phyloP scores from a whole-genome alignment of 2,113 vertebrate species.

The Cochlearius cochlearius region DNA sequence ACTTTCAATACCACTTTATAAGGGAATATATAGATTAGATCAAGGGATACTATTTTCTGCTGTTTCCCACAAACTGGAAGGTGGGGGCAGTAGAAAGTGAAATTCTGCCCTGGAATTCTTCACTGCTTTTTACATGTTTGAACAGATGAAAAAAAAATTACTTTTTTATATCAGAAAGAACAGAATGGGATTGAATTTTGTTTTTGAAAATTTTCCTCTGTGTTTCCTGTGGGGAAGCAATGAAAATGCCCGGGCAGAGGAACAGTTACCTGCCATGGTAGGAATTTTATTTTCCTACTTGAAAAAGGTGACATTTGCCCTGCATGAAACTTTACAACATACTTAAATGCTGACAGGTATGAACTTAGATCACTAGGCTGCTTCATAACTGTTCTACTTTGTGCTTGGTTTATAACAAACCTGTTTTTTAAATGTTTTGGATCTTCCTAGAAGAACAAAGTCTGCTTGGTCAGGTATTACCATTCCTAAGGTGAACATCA shows the following conservation, averaged over 20 bases:
- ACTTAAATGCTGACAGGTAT: background rate
- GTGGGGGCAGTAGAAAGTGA: background rate
- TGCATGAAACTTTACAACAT: background rate
- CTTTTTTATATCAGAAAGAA: background rate
- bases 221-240: background rate
- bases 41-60: constrained; percentile 44
- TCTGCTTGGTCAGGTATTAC: background rate
- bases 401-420: background rate
- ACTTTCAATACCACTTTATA: constrained; percentile 39
- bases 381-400: background rate
- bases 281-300: background rate
- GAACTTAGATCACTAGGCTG: background rate
- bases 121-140: background rate
- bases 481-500: background rate
- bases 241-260: background rate
- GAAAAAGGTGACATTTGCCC: background rate
- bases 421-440: background rate
- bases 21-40: constrained; percentile 35
- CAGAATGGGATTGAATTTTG: background rate
- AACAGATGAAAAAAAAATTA: background rate
- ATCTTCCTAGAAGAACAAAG: background rate
- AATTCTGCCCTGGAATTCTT: constrained; percentile 2
- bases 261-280: background rate
- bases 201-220: background rate
- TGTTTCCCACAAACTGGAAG: background rate